Conservation (phyloP, 1,140 invertebrate genomes). For the Eriocheir sinensis region DNA sequence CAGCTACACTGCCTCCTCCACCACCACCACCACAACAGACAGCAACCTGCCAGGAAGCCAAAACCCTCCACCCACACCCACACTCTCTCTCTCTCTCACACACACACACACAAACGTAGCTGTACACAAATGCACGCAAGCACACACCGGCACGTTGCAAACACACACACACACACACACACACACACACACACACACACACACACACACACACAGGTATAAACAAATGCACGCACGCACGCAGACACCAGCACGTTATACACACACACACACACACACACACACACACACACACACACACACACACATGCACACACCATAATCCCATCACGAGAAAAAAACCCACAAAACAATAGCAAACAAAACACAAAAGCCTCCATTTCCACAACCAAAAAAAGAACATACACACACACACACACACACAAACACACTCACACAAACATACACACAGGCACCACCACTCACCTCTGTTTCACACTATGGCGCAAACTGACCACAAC, state of each 20-base stretch:
- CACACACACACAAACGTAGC: too few relatives aligned
- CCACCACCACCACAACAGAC: not conserved
- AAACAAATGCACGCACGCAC: not conserved
- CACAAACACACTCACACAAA: not conserved
- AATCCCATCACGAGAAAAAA: too few relatives aligned
- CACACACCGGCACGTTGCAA: too few relatives aligned
- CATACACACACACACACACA: not conserved
- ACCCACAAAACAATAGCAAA: too few relatives aligned
- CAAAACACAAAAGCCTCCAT: too few relatives aligned
- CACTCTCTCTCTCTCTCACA: not conserved
- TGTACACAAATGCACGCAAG: too few relatives aligned
- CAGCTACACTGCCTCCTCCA: too few relatives aligned
- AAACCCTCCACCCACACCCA: not conserved
- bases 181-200: too few relatives aligned
- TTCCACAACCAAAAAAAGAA: too few relatives aligned
- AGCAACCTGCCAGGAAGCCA: not conserved
- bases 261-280: not conserved
- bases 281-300: not conserved
- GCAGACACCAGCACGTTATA: not conserved
- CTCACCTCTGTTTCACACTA: not conserved
- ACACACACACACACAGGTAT: not conserved
- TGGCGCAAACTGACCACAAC: not conserved
- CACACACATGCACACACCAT: not conserved
- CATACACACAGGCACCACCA: not conserved
- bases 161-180: too few relatives aligned